Evolutionary conservation across 2,888 invertebrate genomes (phyloP).

Genomic region (Hyles lineata): DNA sequence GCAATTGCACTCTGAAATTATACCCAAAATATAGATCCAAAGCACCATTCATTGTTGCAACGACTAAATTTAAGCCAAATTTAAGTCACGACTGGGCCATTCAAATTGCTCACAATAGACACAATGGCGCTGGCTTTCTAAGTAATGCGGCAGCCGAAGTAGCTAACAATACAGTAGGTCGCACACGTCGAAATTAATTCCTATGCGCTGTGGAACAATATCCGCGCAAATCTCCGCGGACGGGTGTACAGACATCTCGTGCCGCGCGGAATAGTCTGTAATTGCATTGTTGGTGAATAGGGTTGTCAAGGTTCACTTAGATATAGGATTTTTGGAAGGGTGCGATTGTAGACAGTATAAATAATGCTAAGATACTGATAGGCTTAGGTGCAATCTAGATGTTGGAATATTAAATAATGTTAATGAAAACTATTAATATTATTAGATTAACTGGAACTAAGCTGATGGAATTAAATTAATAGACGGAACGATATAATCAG

Average conservation of each 20-base stretch:
- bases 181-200: constrained; percentile 2
- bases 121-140: background rate
- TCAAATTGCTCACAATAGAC: constrained; percentile 1
- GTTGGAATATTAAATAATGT: too few relatives aligned
- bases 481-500: too few relatives aligned
- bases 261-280: constrained; percentile 13
- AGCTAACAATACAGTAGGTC: background rate
- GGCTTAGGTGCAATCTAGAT: too few relatives aligned
- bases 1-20: too few relatives aligned
- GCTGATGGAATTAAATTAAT: too few relatives aligned
- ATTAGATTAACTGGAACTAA: too few relatives aligned
- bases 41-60: background rate
- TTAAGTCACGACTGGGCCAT: background rate
- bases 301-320: background rate
- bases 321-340: background rate
- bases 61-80: background rate
- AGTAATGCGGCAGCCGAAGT: background rate
- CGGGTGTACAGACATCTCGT: background rate
- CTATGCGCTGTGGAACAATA: background rate
- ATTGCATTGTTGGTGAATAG: constrained; percentile 13
- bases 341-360: background rate
- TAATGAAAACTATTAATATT: too few relatives aligned
- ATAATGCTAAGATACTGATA: too few relatives aligned
- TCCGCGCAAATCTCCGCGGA: constrained; percentile 10
- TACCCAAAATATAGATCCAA: background rate